Evolutionary conservation across 2,113 vertebrate species (phyloP).

Genomic region (Aptenodytes forsteri): DNA sequence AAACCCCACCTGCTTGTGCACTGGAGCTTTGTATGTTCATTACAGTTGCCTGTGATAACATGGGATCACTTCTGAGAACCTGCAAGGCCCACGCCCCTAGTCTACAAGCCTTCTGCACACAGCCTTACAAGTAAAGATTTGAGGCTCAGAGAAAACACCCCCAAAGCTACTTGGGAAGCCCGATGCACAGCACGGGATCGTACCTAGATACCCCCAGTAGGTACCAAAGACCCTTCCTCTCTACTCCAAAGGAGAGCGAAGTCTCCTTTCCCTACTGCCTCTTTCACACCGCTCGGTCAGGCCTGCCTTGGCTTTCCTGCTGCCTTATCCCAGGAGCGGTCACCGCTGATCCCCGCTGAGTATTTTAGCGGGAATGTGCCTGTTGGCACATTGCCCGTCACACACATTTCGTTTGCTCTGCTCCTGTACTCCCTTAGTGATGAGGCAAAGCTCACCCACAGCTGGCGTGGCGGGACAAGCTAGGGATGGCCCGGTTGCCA

Average conservation of each 20-base stretch:
- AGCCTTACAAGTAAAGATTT: not conserved
- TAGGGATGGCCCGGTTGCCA: not conserved
- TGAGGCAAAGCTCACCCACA: not conserved
- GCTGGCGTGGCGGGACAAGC: fast-evolving
- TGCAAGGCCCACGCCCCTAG: fast-evolving
- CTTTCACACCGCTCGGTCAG: fast-evolving
- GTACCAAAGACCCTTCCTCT: not conserved
- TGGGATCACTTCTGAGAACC: not conserved
- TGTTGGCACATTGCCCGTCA: not conserved
- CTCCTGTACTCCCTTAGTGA: not conserved
- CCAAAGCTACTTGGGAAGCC: not conserved
- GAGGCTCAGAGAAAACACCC: not conserved
- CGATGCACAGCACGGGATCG: not conserved
- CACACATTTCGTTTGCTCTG: not conserved
- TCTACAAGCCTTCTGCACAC: not conserved
- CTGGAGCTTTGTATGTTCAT: not conserved
- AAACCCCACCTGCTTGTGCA: not conserved
- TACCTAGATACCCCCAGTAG: not conserved
- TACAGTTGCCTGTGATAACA: not conserved
- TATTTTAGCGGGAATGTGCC: not conserved
- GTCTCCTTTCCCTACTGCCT: not conserved
- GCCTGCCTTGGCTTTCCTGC: not conserved
- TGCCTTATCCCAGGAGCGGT: not conserved
- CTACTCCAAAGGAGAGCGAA: not conserved
- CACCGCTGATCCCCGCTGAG: not conserved